Evolutionary conservation across 2,113 vertebrate species (phyloP), one percentile per base, ranked within the genome.

Genomic region (Seriola dumerili): DNA sequence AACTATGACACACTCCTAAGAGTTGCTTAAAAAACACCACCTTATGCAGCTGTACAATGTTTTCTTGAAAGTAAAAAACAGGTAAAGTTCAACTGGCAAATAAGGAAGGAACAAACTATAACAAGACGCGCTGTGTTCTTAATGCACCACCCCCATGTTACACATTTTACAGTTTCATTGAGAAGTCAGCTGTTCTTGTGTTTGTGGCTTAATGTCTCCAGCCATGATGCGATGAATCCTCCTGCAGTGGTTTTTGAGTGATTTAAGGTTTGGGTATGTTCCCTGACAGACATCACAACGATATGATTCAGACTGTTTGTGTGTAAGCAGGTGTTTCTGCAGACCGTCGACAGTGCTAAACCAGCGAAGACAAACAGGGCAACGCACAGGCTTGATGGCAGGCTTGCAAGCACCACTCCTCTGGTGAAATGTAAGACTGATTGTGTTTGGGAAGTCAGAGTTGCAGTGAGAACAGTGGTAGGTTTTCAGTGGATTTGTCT

Each of bases 321-420:
- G 95, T 66, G 90, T 91, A 4, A 95, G 83, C 76, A 96, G 78
- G 84, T 96, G 95, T 83, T 91, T 95, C 88, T 96, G 94, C 34
- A 96, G 86, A 74, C 90, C 90, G 5, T 94, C 94, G 66, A 93
- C 67, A 0, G 93, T 93, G 59, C 93, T 91, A 48, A 95, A 96
- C 92, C 94, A 95, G 78, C 94, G 94, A 4, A 92, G 85, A 77
- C 95, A 96, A 57, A 94, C 84, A 0, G 94, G 93, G 67, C 95
- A 95, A 23, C 94, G 94, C 42, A 94, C 90, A 7, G 94, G 94
- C 70, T 95, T 95, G 63, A 94, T 91, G 54, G 92, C 57, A 0
- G 95, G 93, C 57, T 90, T 95, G 78, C 94, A 95, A 13, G 87
- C 80, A 3, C 93, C 94, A 8, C 89, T 93, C 78, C 93, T 91